A percentile compares a stretch with the other conserved stretches of the same genome.
phyloP scores from a whole-genome alignment of 2,888 invertebrate genomes.

The Mactromeris polynyma region DNA sequence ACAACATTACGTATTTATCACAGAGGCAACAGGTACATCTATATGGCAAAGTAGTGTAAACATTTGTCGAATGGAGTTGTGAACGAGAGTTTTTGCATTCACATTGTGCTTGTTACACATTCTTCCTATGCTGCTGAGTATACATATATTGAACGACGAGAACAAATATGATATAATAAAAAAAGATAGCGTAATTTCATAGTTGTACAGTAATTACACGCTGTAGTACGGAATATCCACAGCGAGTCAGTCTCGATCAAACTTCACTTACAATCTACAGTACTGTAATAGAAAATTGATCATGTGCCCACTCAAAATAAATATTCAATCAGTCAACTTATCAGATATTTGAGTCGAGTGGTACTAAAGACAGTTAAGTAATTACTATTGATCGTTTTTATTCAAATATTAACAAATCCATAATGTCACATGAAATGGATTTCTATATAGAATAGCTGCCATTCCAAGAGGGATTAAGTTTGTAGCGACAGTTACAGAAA shows the following conservation, averaged over 20 bases:
- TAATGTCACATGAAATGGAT: slow-evolving; percentile 13
- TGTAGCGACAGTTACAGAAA: not conserved
- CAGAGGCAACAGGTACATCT: too few species aligned
- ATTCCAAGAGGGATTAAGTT: slow-evolving; percentile 8
- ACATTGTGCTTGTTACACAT: too few species aligned
- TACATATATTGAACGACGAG: too few species aligned
- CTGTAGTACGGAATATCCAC: not conserved
- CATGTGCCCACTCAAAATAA: slow-evolving; percentile 14
- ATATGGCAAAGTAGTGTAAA: too few species aligned
- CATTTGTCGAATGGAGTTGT: too few species aligned
- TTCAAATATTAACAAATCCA: slow-evolving; percentile 16
- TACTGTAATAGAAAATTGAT: not conserved
- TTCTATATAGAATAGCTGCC: not conserved
- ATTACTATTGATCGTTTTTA: not conserved
- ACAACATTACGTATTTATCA: too few species aligned
- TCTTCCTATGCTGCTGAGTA: too few species aligned
- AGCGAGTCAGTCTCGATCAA: not conserved
- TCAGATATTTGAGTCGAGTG: not conserved
- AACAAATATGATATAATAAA: too few species aligned
- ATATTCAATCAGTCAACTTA: not conserved
- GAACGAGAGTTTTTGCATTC: too few species aligned
- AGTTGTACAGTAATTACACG: not conserved
- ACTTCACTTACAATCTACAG: not conserved
- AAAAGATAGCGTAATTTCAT: too few species aligned
- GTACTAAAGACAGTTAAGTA: not conserved